Evolutionary conservation across 2,888 invertebrate genomes (phyloP), one percentile per base, ranked within the genome.

Genomic region (Phalangium opilio): DNA sequence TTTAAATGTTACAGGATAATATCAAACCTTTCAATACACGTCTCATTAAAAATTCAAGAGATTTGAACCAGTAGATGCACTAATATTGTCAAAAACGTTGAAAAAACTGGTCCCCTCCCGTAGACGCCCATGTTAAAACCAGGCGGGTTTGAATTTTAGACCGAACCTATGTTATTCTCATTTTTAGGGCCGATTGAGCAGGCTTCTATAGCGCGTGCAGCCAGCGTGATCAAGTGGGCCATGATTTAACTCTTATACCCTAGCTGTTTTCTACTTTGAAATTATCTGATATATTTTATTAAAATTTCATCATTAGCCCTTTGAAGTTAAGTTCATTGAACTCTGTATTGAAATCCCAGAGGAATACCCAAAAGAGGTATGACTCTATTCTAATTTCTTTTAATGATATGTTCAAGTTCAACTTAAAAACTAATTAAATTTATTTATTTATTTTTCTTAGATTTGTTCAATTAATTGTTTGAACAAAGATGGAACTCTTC

Each of bases 321-420:
- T 48, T 46, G 53, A 53, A 34, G 27, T 54, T 2, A 50, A 47
- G 39, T 33, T 11, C 3, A 36, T 56, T 12, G 27, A 43, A 3
- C 34, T 56, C 36, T 36, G 46, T 41, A 42, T 52, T 17, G 40
- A 20, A 18, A 50, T 52, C 47, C 45, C 49, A 15, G 41, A 41
- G n/a, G 34, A 43, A n/a, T 53, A 55, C 41, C 53, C 55, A 1
- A 41, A 32, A 34, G 49, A 50, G 43, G 55, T 55, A 48, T 34
- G 38, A 19, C 18, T 20, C 11, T 43, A 34, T 32, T 20, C 12
- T 15, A 15, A 21, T 45, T 19, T 27, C 11, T 7, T 35, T 41
- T 27, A 11, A 10, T 44, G 3, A 43, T 12, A 15, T 8, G 8
- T 35, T 14, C n/a, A 19, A 19, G 12, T 19, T 34, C 18, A 10